Evolutionary conservation across 92 coral and sea anemone genomes (phyloP), one percentile per base, ranked within the genome.

Genomic region (Epizoanthus stellaris): DNA sequence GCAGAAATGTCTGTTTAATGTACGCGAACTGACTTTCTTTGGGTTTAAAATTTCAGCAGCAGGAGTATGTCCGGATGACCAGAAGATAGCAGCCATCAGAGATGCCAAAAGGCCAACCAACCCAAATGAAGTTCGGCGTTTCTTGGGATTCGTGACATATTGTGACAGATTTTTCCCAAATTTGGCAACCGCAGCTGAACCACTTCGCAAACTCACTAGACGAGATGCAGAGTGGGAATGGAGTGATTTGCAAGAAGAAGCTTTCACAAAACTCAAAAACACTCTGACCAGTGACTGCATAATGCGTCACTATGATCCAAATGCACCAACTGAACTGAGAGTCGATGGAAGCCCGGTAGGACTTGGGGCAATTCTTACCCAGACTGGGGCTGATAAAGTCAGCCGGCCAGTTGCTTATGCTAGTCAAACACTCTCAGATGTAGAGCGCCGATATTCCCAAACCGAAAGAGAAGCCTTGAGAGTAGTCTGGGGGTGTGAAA

Each of bases 401-500:
- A 39, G 14, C 3, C 39, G 56, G 0, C 70, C 54, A 1, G 52
- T 80, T 10, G 72, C 53, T 6, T 80, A 80, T 61, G 84, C 84
- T n/a, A 80, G 84, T 80, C 69, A 70, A 12, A 59, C 72, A n/a
- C 84, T 60, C 49, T 30, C 84, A 15, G 20, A 16, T 25, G 83
- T 75, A 16, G 88, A 85, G 36, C 69, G 59, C 21, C 76, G 77
- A 6, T 82, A 82, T 53, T 60, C 82, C 60, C 90, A 87, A 80
- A 87, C 74, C 2, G 76, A 81, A 36, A 65, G 82, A 19, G 90
- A 87, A 36, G 90, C 87, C 73, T 67, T 87, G 6, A 63, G 81
- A 0, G 87, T 52, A 38, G 85, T 79, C 2, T 87, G 86, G 86
- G 86, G 80, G 3, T 79, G 80, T 58, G 89, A 87, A 70, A 87